Percentiles rank a stretch among this genome's conserved stretches.
phyloP scores from a whole-genome alignment of 2,888 invertebrate genomes.

The Drosophila macrospina region DNA sequence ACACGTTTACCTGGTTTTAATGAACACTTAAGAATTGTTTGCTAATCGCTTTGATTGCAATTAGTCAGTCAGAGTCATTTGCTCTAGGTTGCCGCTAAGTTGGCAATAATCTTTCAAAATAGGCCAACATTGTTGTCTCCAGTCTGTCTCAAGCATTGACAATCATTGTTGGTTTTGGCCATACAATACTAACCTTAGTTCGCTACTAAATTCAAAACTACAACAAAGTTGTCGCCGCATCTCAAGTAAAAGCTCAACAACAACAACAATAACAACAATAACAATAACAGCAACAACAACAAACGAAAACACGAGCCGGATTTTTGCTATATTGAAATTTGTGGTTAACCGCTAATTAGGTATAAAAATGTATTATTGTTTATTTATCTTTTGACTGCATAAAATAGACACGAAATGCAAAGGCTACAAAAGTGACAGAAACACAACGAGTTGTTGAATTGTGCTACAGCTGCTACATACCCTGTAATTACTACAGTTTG shows the following conservation, averaged over 20 bases:
- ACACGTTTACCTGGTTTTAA: slow-evolving; percentile 27
- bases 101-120: slow-evolving; percentile 13
- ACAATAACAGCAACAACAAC: slow-evolving; percentile 17
- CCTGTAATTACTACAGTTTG: too few species aligned
- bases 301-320: slow-evolving; percentile 34
- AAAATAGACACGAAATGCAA: slow-evolving; percentile 27
- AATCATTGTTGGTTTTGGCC: slow-evolving; percentile 40
- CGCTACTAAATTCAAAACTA: slow-evolving; percentile 61
- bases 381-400: slow-evolving; percentile 48
- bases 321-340: slow-evolving; percentile 70
- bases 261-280: slow-evolving; percentile 11
- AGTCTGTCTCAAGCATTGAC: slow-evolving; percentile 52
- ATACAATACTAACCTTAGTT: slow-evolving; percentile 57
- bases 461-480: slow-evolving; percentile 11
- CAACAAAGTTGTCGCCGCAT: slow-evolving; percentile 73
- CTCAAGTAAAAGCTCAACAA: slow-evolving; percentile 50
- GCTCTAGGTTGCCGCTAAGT: slow-evolving; percentile 1
- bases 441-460: neutral
- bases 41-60: slow-evolving; percentile 32
- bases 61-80: slow-evolving; percentile 9
- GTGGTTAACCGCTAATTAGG: slow-evolving; percentile 83
- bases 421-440: slow-evolving; percentile 1
- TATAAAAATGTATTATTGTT: slow-evolving; percentile 67
- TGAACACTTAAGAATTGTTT: slow-evolving; percentile 31
- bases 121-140: slow-evolving; percentile 34